Conservation (phyloP, 2,888 invertebrate genomes). For the Noctua janthina region DNA sequence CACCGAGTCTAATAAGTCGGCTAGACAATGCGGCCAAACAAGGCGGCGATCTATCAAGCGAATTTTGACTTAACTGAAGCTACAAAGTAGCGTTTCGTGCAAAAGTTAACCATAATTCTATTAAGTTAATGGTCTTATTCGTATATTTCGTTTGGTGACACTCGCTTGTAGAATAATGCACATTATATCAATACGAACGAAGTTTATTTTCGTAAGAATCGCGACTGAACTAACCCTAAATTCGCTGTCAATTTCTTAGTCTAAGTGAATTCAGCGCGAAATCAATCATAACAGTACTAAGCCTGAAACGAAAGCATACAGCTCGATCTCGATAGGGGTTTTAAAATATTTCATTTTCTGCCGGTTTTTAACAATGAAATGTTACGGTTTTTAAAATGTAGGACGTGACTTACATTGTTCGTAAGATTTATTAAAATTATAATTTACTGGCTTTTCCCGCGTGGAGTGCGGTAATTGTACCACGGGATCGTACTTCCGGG, state of each 20-base stretch:
- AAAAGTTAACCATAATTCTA: background rate
- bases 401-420: constrained; percentile 6
- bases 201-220: background rate
- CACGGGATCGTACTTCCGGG: no score
- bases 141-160: background rate
- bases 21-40: constrained; percentile 49
- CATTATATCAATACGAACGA: background rate
- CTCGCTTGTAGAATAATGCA: background rate
- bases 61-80: background rate
- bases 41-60: background rate
- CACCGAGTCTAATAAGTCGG: constrained; percentile 41
- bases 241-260: background rate
- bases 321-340: constrained; percentile 23
- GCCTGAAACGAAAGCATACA: constrained; percentile 37
- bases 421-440: background rate
- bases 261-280: constrained; percentile 37
- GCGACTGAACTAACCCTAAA: background rate
- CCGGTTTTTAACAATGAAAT: background rate
- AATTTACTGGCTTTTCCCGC: no score
- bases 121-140: background rate
- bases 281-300: constrained; percentile 47
- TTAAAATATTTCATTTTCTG: constrained; percentile 11
- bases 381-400: background rate
- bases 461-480: no score
- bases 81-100: background rate